These are phyloP conservation scores for Parelbella ahira DNA, from an alignment of 2,888 invertebrate genomes.

Conservation along the genomic window DNA sequence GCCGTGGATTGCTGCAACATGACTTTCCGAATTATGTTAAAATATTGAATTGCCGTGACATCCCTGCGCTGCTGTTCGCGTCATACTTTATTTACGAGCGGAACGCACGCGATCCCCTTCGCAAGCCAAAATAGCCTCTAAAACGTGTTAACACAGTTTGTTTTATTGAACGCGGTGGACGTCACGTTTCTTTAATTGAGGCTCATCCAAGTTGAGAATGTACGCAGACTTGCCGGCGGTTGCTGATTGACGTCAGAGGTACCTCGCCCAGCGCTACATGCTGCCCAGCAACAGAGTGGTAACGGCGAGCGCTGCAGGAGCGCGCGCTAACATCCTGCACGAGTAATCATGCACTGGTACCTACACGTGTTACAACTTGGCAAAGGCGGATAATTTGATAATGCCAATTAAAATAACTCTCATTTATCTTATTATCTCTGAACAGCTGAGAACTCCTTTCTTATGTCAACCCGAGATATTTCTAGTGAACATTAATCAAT, in stretches of 20 bases:
- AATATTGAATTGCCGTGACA: constrained; percentile 35
- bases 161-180: not conserved
- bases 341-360: too few relatives aligned
- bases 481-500: too few relatives aligned
- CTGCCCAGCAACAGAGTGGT: constrained; percentile 11
- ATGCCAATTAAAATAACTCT: constrained; percentile 1
- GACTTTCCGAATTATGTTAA: constrained; percentile 27
- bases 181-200: constrained; percentile 24
- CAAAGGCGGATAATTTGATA: not conserved
- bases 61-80: constrained; percentile 36
- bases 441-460: too few relatives aligned
- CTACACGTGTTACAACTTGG: constrained; percentile 2
- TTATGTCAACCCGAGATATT: too few relatives aligned
- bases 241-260: constrained; percentile 37
- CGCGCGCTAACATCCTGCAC: too few relatives aligned
- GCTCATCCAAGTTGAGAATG: constrained; percentile 29
- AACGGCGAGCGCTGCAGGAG: too few relatives aligned
- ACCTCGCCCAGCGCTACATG: constrained; percentile 39
- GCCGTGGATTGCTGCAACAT: constrained; percentile 20
- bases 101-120: constrained; percentile 9
- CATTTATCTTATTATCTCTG: too few relatives aligned
- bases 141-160: not conserved
- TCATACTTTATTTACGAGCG: constrained; percentile 38
- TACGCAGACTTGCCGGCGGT: constrained; percentile 35
- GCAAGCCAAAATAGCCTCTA: not conserved